Percentiles rank a stretch among this genome's conserved stretches.
Evolutionary conservation across 2,797 vertebrate genomes (phyloP).

Genomic region (Peromyscus attwateri): DNA sequence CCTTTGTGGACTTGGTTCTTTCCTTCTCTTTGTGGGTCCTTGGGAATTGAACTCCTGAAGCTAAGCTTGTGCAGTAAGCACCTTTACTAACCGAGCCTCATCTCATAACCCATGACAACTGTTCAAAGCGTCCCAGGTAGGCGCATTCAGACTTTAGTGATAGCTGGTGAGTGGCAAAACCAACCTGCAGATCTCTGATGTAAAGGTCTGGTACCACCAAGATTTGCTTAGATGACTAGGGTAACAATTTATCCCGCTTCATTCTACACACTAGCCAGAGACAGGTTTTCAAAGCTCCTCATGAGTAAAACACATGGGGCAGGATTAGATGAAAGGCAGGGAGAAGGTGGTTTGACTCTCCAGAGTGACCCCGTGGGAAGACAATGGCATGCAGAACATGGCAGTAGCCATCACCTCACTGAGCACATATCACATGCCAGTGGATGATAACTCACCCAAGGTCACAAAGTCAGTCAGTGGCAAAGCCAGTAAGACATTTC

Average conservation of each 20-base stretch:
- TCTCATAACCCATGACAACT: background rate
- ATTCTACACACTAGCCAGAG: background rate
- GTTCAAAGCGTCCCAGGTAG: background rate
- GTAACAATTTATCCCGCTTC: background rate
- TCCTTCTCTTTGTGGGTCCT: background rate
- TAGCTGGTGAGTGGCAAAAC: background rate
- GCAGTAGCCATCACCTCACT: background rate
- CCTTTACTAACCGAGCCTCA: background rate
- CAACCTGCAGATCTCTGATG: background rate
- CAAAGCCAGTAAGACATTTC: background rate
- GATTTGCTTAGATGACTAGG: background rate
- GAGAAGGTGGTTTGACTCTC: background rate
- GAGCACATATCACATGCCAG: background rate
- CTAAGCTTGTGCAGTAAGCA: background rate
- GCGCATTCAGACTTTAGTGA: background rate
- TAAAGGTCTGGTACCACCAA: background rate
- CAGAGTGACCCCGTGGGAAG: background rate
- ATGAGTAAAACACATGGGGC: background rate
- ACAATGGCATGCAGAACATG: background rate
- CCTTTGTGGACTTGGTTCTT: background rate
- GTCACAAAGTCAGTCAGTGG: background rate
- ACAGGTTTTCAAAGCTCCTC: background rate
- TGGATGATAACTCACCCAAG: background rate
- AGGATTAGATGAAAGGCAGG: background rate
- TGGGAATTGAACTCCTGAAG: background rate